Conservation (phyloP, 30 jellyfish, hydroid and myxozoan species). For the Aurelia aurita region DNA sequence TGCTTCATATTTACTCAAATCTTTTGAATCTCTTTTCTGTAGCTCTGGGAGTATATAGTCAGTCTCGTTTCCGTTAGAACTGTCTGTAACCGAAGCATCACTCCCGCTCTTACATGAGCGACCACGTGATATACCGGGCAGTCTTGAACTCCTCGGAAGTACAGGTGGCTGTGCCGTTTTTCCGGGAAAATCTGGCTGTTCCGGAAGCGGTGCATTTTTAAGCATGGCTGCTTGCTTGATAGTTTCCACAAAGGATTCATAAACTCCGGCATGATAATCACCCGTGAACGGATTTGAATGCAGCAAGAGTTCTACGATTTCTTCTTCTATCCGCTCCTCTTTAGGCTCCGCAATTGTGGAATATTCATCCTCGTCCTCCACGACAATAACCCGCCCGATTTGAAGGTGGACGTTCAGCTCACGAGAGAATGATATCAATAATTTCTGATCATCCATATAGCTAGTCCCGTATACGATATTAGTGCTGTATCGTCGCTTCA, state of each 20-base stretch:
- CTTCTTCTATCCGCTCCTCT: constrained; percentile 25
- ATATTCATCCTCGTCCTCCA: constrained; percentile 9
- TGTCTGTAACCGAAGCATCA: too few species aligned
- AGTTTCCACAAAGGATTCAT: background rate
- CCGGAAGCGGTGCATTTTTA: too few species aligned
- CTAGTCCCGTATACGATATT: constrained; percentile 62
- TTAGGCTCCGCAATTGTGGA: constrained; percentile 51
- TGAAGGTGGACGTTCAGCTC: constrained; percentile 64
- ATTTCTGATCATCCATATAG: constrained; percentile 50
- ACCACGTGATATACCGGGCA: too few species aligned
- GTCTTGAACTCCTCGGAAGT: too few species aligned
- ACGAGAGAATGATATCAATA: constrained; percentile 70
- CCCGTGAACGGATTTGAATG: constrained; percentile 37
- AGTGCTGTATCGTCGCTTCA: constrained; percentile 6
- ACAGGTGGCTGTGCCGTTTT: too few species aligned
- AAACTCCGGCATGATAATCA: constrained; percentile 1
- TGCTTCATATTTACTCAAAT: background rate
- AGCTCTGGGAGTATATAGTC: too few species aligned
- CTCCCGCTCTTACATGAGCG: too few species aligned
- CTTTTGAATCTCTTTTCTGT: too few species aligned
- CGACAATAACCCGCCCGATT: constrained; percentile 49
- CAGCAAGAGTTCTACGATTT: constrained; percentile 8
- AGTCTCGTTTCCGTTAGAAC: too few species aligned
- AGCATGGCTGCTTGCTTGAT: background rate
- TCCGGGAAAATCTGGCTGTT: too few species aligned